Conservation (phyloP, 2,113 vertebrate species). For the Ochotona princeps region DNA sequence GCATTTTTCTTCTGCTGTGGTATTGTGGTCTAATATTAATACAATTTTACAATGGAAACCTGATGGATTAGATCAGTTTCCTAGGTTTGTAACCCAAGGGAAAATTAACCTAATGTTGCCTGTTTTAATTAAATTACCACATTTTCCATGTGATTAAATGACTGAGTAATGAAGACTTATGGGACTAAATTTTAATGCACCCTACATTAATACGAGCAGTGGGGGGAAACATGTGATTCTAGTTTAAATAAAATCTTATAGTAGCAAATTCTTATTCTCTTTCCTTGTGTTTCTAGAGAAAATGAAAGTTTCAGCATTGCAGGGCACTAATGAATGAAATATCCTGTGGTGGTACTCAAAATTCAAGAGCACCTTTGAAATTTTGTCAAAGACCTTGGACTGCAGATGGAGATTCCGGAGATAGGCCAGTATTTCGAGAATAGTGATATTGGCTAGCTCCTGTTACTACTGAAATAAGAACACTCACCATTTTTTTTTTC, state of each 20-base stretch:
- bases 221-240: slow-evolving; percentile 78
- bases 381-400: background rate
- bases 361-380: slow-evolving; percentile 47
- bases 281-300: slow-evolving; percentile 64
- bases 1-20: slow-evolving; percentile 71
- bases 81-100: slow-evolving; percentile 78
- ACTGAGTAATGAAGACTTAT: slow-evolving; percentile 85
- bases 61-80: slow-evolving; percentile 85
- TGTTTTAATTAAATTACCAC: slow-evolving; percentile 90
- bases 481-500: background rate
- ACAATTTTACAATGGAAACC: slow-evolving; percentile 86
- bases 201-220: slow-evolving; percentile 72
- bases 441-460: background rate
- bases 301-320: slow-evolving; percentile 54
- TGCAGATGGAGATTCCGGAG: background rate
- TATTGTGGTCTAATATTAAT: slow-evolving; percentile 85
- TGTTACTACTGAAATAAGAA: background rate
- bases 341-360: background rate
- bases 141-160: slow-evolving; percentile 88
- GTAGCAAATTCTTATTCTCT: slow-evolving; percentile 73
- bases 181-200: slow-evolving; percentile 80
- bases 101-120: slow-evolving; percentile 80
- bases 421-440: background rate
- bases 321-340: background rate
- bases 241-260: slow-evolving; percentile 80